phyloP scores from a whole-genome alignment of 2,888 invertebrate genomes.

The Leptinotarsa rubiginosa region DNA sequence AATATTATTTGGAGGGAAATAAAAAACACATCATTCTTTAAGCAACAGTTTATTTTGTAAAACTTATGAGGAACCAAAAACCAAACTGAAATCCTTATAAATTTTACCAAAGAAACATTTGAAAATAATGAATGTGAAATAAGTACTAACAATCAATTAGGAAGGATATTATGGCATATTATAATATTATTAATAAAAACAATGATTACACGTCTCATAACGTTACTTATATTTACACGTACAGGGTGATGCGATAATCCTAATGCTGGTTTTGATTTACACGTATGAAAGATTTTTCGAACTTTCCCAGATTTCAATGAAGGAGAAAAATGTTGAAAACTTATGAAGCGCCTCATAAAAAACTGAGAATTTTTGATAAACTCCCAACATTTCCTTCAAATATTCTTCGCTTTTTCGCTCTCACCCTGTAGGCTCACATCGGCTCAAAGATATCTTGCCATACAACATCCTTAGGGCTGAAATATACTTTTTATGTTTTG shows the following conservation, averaged over 20 bases:
- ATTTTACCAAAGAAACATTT: slow-evolving; percentile 48
- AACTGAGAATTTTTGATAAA: neutral
- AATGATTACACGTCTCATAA: slow-evolving; percentile 34
- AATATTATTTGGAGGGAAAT: slow-evolving; percentile 25
- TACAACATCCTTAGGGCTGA: slow-evolving; percentile 46
- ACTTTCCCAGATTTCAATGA: neutral
- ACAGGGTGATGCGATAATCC: slow-evolving; percentile 24
- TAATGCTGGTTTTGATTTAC: neutral
- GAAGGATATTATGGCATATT: slow-evolving; percentile 43
- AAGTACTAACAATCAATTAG: slow-evolving; percentile 59
- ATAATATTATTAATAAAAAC: slow-evolving; percentile 35
- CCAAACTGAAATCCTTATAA: slow-evolving; percentile 52
- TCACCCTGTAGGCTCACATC: slow-evolving; percentile 24
- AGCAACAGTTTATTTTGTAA: slow-evolving; percentile 61
- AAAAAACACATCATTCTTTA: slow-evolving; percentile 42
- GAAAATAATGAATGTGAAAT: slow-evolving; percentile 48
- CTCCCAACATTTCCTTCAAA: neutral
- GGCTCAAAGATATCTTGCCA: slow-evolving; percentile 32
- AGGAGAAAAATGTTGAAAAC: neutral
- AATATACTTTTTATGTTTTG: slow-evolving; percentile 40
- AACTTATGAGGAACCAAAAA: slow-evolving; percentile 63
- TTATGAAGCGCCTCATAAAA: neutral
- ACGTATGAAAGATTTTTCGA: neutral
- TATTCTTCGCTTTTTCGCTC: neutral
- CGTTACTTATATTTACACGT: slow-evolving; percentile 33